Base-by-base conservation (phyloP, 2,113 vertebrate genomes). In the Toxostoma redivivum region DNA sequence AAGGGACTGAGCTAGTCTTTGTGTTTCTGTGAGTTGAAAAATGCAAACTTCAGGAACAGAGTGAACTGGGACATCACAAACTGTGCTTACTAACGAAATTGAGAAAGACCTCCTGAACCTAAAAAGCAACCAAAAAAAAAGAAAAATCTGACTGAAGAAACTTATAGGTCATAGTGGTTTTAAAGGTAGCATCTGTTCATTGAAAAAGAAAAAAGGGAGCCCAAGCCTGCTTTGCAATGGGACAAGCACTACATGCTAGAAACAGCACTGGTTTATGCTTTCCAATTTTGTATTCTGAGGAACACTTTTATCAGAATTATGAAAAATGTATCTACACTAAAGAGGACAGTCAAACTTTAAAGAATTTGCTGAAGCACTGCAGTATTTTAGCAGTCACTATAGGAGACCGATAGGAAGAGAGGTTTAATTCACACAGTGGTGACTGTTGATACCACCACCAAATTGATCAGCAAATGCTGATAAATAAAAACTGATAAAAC, bases 401-500 rank as follows among this genome's bases (percentile, higher is more conserved):
- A 92, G 87, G 70, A 86, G 56, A 91, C 53, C 10, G 5, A 90
- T 17, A 95, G 81, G 82, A 96, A 95, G 66, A 96, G 88, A 97
- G 37, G 73, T 76, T 86, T 61, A 83, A 95, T 92, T 96, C 95
- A 92, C 22, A 35, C 17, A 35, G 77, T 57, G 19, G 35, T 86
- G 82, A 77, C 78, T 91, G 69, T 84, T 91, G 90, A 96, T 93
- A 95, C 85, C 27, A 81, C 58, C 87, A 94, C 61, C 92, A 95
- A 81, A 96, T 61, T 92, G 94, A 97, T 92, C 87, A 96, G 78
- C 40, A 96, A 94, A 94, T 62, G 45, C 54, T 95, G 86, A 94
- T 56, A 97, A 88, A 97, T 92, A 90, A 93, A 51, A 97, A 93
- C 31, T 72, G 81, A 94, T 90, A 51, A 91, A 96, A 66, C 50